These are phyloP conservation scores for Pseudachorutes palmiensis DNA, from an alignment of 1,140 invertebrate species.

Conservation along the genomic window DNA sequence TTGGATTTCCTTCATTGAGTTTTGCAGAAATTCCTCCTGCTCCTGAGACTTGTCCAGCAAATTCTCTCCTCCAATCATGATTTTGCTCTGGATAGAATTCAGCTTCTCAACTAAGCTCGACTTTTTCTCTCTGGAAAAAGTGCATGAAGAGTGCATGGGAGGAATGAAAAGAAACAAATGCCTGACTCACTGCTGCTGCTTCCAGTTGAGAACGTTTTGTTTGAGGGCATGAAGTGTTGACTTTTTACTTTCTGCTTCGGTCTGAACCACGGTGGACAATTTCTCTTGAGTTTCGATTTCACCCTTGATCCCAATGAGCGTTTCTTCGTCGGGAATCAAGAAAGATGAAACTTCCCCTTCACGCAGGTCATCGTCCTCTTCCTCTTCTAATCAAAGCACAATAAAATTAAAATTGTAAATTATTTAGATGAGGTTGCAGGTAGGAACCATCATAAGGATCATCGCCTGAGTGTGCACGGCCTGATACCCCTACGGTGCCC, in stretches of 20 bases:
- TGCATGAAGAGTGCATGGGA: not conserved
- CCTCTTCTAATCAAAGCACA: constrained; percentile 26
- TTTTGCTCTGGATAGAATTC: constrained; percentile 83
- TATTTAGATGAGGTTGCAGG: no score
- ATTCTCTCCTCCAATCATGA: constrained; percentile 96
- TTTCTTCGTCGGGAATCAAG: constrained; percentile 43
- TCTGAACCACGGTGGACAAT: constrained; percentile 51
- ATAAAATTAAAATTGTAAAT: no score
- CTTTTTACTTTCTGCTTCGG: constrained; percentile 60
- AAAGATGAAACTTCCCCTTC: constrained; percentile 39
- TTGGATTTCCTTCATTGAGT: constrained; percentile 83
- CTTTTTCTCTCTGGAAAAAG: constrained; percentile 16
- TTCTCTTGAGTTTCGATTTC: constrained; percentile 47
- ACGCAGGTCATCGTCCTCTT: constrained; percentile 23
- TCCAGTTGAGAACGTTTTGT: constrained; percentile 44
- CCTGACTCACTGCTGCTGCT: constrained; percentile 25
- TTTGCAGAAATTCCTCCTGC: constrained; percentile 81
- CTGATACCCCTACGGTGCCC: constrained; percentile 7
- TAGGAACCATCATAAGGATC: constrained; percentile 94
- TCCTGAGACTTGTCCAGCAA: constrained; percentile 93
- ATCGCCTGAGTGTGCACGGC: constrained; percentile 50
- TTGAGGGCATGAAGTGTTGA: constrained; percentile 47
- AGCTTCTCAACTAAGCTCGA: constrained; percentile 70
- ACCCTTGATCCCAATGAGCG: constrained; percentile 41
- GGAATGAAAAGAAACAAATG: constrained; percentile 1